Evolutionary conservation across 2,797 vertebrate species (phyloP).

Genomic region (Percopsis omiscomaycus): DNA sequence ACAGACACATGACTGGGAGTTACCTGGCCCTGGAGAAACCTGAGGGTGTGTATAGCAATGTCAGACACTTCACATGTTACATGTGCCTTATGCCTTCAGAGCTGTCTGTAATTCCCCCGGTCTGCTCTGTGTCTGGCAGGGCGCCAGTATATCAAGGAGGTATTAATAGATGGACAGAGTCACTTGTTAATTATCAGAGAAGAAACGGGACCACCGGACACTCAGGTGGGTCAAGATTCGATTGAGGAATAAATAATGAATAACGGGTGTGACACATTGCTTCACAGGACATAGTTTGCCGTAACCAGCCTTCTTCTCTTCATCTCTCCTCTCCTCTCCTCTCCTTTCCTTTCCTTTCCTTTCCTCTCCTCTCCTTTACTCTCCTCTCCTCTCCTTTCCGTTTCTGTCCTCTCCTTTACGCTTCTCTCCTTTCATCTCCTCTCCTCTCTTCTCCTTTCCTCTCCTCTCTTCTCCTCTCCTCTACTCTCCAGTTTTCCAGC

Average conservation of each 20-base stretch:
- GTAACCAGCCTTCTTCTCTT: too few species aligned
- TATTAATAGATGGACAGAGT: constrained; percentile 89
- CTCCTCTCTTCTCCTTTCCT: not conserved
- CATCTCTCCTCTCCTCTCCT: not conserved
- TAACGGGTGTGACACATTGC: not conserved
- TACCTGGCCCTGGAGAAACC: constrained; percentile 88
- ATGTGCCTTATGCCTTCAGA: not conserved
- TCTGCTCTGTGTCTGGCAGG: constrained; percentile 66
- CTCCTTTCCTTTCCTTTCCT: not conserved
- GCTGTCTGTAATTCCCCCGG: too few species aligned
- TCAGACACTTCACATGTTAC: not conserved
- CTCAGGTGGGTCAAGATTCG: constrained; percentile 75
- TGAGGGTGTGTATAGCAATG: constrained; percentile 76
- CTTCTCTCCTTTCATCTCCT: not conserved
- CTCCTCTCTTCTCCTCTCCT: not conserved
- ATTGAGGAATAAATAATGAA: constrained; percentile 3
- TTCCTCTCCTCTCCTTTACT: not conserved
- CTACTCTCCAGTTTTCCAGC: constrained; percentile 80
- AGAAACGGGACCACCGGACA: constrained; percentile 83
- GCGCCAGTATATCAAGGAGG: constrained; percentile 90
- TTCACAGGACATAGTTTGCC: too few species aligned
- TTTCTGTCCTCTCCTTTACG: not conserved
- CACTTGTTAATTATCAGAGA: constrained; percentile 91
- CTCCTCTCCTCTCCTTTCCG: not conserved
- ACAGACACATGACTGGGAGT: constrained; percentile 91